Conservation (phyloP, 2,888 invertebrate species). For the Tanytarsus gracilentus region DNA sequence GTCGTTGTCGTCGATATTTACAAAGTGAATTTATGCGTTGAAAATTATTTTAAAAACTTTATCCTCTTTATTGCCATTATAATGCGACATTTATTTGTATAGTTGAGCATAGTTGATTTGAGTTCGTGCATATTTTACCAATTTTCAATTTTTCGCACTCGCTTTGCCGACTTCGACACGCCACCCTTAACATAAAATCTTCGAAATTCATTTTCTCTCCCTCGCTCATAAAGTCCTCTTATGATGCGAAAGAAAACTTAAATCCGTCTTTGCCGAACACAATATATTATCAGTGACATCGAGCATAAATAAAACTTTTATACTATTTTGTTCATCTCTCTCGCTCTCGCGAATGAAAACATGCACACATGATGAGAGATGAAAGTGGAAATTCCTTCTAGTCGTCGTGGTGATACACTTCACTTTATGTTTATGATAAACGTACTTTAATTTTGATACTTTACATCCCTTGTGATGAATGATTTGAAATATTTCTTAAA, state of each 20-base stretch:
- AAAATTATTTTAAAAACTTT: too few species aligned
- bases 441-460: too few species aligned
- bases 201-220: background rate
- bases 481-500: too few species aligned
- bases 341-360: too few species aligned
- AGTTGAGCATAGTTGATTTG: constrained; percentile 17
- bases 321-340: background rate
- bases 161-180: background rate
- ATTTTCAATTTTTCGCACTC: background rate
- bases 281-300: constrained; percentile 20
- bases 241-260: constrained; percentile 18
- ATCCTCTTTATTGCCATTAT: background rate
- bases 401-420: too few species aligned
- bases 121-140: constrained; percentile 4
- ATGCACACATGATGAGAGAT: too few species aligned
- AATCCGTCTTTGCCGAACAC: constrained; percentile 16
- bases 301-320: constrained; percentile 15
- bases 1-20: too few species aligned
- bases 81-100: background rate
- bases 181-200: background rate
- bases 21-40: too few species aligned
- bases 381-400: too few species aligned
- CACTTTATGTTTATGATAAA: too few species aligned
- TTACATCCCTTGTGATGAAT: too few species aligned
- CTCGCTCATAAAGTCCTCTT: constrained; percentile 16